Base-by-base conservation (phyloP, 2,888 invertebrate species). In the Eurytoma californica region DNA sequence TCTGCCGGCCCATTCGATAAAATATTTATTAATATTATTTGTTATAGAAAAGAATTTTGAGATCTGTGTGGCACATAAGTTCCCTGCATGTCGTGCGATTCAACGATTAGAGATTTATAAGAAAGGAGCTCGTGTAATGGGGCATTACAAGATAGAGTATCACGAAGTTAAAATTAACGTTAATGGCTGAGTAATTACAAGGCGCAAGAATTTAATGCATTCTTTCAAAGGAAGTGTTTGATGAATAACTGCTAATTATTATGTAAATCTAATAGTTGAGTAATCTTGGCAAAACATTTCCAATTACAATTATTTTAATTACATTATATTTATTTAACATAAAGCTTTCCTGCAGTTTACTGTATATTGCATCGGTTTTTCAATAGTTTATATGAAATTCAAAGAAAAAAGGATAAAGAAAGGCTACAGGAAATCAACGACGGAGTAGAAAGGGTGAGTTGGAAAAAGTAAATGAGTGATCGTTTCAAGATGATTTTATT, bases 401-500 rank as follows among this genome's bases (percentile, higher is more conserved):
- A 61, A 30, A 55, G 20, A 57, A 58, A 68, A 30, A 4, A 14
- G 53, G 53, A n/a, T 4, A 39, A 39, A 39, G 39, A 39, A 39
- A 39, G 9, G 39, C 9, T 39, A 39, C 39, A 39, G 39, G 39
- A 39, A 39, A 39, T 39, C 39, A 39, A 39, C 39, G 9, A 9
- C 9, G 39, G 9, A 7, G 39, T 39, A 39, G 39, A 39, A 39
- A 9, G 9, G 39, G 39, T 9, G 39, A 39, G 39, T 9, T 39
- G 39, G 39, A 9, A 39, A 39, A 39, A 39, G 39, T 39, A 39
- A 39, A 39, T 39, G 39, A 39, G 9, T 39, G 39, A 51, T 24
- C 39, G 55, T 28, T 3, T 24, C 47, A 69, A 69, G 76, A 69
- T 76, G 76, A 69, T 68, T 63, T 76, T 76, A 63, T 76, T 75